phyloP scores from a whole-genome alignment of 2,113 vertebrate genomes.

The Tylochromis polylepis region DNA sequence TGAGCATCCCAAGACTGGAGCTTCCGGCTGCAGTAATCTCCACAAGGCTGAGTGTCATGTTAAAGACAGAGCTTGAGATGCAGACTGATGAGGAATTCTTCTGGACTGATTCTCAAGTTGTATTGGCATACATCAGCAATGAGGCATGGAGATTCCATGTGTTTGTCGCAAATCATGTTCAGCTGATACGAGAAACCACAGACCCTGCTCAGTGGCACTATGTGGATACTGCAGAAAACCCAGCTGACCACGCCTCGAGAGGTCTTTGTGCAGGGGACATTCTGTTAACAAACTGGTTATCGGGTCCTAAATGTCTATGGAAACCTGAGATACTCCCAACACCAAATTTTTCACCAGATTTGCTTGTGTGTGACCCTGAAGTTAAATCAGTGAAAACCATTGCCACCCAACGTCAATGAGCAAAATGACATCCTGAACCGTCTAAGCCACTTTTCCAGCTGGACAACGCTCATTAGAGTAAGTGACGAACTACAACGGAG shows the following conservation, averaged over 20 bases:
- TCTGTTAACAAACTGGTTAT: neutral
- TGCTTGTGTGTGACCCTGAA: neutral
- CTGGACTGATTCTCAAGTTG: neutral
- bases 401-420: accelerated
- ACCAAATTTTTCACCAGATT: accelerated
- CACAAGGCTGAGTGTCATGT: neutral
- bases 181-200: neutral
- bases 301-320: neutral
- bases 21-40: neutral
- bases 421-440: accelerated
- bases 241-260: neutral
- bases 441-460: neutral
- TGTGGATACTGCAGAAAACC: neutral
- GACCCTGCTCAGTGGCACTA: neutral
- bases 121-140: neutral
- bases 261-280: neutral
- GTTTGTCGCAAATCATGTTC: neutral
- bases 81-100: neutral
- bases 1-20: neutral
- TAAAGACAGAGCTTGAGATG: neutral
- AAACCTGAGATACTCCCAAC: accelerated
- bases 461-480: neutral
- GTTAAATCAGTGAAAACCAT: accelerated
- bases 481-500: too few relatives aligned
- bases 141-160: neutral